A percentile compares a stretch with the other conserved stretches of the same genome.
These are phyloP conservation scores for Eupithecia dodoneata DNA, from an alignment of 2,888 invertebrate species.

Conservation along the genomic window DNA sequence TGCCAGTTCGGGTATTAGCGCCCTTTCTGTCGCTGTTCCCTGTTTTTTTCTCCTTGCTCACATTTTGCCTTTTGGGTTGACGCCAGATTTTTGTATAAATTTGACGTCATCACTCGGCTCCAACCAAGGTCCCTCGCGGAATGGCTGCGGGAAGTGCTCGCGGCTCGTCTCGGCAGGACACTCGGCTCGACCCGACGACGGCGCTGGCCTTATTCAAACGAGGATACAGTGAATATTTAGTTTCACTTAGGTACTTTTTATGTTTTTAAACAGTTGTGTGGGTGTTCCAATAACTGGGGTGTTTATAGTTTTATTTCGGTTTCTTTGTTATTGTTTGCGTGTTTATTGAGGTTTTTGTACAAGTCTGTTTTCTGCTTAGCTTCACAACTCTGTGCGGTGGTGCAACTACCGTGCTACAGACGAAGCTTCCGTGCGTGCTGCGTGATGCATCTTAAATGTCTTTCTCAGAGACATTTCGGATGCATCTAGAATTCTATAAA, in stretches of 20 bases:
- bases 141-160: background rate
- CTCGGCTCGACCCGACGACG: background rate
- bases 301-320: slow-evolving; percentile 36
- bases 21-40: slow-evolving; percentile 58
- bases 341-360: background rate
- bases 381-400: no score
- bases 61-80: slow-evolving; percentile 48
- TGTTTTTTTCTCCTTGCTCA: slow-evolving; percentile 34
- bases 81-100: slow-evolving; percentile 49
- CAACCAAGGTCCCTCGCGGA: background rate
- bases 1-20: slow-evolving; percentile 66
- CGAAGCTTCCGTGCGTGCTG: background rate
- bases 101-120: slow-evolving; percentile 48
- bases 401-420: no score
- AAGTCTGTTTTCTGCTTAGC: no score
- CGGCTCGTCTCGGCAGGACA: background rate
- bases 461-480: background rate
- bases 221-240: slow-evolving; percentile 43
- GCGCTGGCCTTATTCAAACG: slow-evolving; percentile 38
- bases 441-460: no score
- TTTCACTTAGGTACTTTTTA: slow-evolving; percentile 38
- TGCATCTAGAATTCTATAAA: no score
- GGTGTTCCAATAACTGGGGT: slow-evolving; percentile 33
- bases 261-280: slow-evolving; percentile 40
- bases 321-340: slow-evolving; percentile 10